Evolutionary conservation across 2,113 vertebrate genomes (phyloP).

Genomic region (Columba janthina): DNA sequence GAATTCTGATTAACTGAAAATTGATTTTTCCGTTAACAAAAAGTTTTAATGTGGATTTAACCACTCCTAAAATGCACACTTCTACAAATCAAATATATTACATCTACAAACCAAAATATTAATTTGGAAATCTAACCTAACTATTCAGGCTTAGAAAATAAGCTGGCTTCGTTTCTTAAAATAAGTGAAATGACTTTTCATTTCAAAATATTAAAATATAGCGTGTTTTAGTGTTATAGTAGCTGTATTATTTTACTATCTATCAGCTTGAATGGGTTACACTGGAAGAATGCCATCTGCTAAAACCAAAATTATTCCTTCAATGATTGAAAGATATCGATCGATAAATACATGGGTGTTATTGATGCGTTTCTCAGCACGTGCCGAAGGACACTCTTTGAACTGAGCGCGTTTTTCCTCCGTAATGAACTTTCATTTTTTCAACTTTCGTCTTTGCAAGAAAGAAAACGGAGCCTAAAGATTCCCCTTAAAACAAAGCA

Average conservation of each 20-base stretch:
- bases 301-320: not conserved
- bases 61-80: not conserved
- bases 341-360: not conserved
- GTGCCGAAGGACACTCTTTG: not conserved
- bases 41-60: not conserved
- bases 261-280: not conserved
- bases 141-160: not conserved
- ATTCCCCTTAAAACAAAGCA: not conserved
- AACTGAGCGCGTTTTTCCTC: rapidly evolving
- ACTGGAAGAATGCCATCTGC: not conserved
- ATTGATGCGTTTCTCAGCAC: not conserved
- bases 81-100: not conserved
- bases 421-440: not conserved
- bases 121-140: not conserved
- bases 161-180: not conserved
- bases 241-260: too few relatives aligned
- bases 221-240: not conserved
- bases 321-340: not conserved
- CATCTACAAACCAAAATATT: not conserved
- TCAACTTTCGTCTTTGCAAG: not conserved
- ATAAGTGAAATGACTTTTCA: not conserved
- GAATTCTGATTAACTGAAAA: not conserved
- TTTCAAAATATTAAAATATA: not conserved
- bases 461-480: not conserved
- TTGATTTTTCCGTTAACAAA: not conserved